Conservation (phyloP, 2,113 vertebrate species). For the Pseudopodoces humilis region DNA sequence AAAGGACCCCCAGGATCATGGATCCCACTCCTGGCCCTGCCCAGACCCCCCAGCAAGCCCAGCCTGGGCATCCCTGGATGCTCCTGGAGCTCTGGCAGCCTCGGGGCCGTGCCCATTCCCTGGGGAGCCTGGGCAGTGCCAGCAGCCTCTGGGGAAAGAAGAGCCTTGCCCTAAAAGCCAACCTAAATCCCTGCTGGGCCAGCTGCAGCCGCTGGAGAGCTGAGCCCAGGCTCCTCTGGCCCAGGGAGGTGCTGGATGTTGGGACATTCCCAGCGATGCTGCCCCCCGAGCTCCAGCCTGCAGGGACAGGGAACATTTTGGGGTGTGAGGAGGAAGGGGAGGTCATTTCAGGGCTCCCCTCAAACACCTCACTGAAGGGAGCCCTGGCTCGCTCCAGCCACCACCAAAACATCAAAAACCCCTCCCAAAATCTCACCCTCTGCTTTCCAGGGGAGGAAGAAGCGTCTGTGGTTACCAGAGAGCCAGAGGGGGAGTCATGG, state of each 20-base stretch:
- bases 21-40: not conserved
- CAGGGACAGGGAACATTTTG: not conserved
- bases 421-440: not conserved
- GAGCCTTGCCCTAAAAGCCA: not conserved
- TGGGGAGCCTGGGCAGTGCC: not conserved
- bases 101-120: not conserved
- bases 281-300: not conserved
- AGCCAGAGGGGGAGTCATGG: not conserved
- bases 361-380: not conserved
- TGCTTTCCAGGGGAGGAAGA: not conserved
- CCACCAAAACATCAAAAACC: not conserved
- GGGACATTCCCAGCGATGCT: not conserved
- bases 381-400: not conserved
- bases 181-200: rapidly evolving
- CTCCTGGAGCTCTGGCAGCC: not conserved
- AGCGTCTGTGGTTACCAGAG: not conserved
- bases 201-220: not conserved
- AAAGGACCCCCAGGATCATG: rapidly evolving
- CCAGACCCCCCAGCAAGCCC: not conserved
- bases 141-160: not conserved
- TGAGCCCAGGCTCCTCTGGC: not conserved
- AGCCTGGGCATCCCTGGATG: not conserved
- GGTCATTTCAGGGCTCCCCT: not conserved
- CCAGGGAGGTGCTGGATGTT: not conserved
- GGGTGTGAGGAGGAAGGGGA: not conserved